Base-by-base conservation (phyloP, 2,797 vertebrate species). In the Lepus townsendii region DNA sequence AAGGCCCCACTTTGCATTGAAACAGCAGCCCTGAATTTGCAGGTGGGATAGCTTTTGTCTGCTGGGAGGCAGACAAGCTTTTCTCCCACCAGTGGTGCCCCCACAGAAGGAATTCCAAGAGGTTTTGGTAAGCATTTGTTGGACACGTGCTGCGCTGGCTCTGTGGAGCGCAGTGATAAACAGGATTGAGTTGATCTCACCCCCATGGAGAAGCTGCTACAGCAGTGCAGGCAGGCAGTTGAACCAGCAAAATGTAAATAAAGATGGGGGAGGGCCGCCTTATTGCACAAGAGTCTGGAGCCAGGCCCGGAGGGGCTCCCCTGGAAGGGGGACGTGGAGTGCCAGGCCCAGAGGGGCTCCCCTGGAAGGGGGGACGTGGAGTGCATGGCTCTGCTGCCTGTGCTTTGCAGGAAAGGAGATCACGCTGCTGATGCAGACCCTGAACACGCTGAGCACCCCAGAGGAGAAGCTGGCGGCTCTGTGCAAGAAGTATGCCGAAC, bases 401-500 rank as follows among this genome's bases (percentile, higher is more conserved):
- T 96, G 66, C 88, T 0, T 98, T 96, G n/a, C 97, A 99, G 99
- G 99, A 83, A 99, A 99, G 97, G 99, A 99, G 97, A 99, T 99
- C 98, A 99, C 99, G 0, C 98, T 99, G 90, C 98, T 99, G 97
- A 99, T 99, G 99, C 99, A 99, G 98, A 99, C 99, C 0, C 97
- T 99, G 83, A 99, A 99, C 98, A 99, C 99, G 1, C 98, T 99
- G 97, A 99, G 99, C 98, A 99, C 99, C 0, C 99, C 99, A 0
- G 99, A 99, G 95, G 99, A 99, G 97, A 99, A 99, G 65, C 98
- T 99, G 3, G 98, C 98, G 24, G 99, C 99, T 0, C 98, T 99
- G 76, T 99, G 99, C 98, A 99, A 99, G 98, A 99, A 99, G 98
- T 99, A 99, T 20, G 99, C 99, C 32, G 99, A 99, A 91, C 98